These are phyloP conservation scores for Drepana arcuata DNA, from an alignment of 1,140 invertebrate species.

Conservation along the genomic window DNA sequence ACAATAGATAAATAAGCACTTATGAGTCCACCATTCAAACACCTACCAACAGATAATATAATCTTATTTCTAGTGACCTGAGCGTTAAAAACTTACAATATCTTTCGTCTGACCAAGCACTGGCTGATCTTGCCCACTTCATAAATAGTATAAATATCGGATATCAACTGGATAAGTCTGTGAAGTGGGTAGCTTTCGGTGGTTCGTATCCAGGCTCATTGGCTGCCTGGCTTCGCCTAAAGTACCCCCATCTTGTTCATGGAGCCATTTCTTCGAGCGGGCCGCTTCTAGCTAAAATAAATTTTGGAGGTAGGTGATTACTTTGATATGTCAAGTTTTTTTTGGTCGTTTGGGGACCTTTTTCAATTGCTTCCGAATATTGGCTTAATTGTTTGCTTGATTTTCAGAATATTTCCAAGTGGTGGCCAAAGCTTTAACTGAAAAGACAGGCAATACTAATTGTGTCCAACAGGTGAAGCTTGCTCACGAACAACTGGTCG, in stretches of 20 bases:
- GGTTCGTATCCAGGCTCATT: conserved; percentile 94
- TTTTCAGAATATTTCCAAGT: conserved; percentile 81
- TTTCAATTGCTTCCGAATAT: too few species aligned
- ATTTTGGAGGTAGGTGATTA: conserved; percentile 85
- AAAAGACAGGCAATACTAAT: conserved; percentile 66
- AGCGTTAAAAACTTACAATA: conserved; percentile 84
- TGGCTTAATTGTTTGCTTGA: too few species aligned
- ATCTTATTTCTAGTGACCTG: conserved; percentile 75
- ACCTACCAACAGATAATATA: too few species aligned
- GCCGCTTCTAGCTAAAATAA: conserved; percentile 85
- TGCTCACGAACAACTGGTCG: conserved; percentile 77
- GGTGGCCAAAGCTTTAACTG: conserved; percentile 78
- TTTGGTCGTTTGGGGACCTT: too few species aligned
- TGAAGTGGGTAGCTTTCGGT: conserved; percentile 94
- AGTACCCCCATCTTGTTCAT: conserved; percentile 92
- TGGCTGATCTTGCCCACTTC: conserved; percentile 90
- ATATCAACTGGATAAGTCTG: conserved; percentile 74
- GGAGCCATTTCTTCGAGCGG: conserved; percentile 91
- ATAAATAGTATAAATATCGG: conserved; percentile 78
- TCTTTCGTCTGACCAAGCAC: conserved; percentile 88
- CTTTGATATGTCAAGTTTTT: too few species aligned
- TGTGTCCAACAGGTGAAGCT: conserved; percentile 77
- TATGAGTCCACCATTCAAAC: too few species aligned
- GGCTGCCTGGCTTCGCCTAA: conserved; percentile 90
- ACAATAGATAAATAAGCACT: too few species aligned